Conservation (phyloP, 2,888 invertebrate species). For the Lithosia quadra region DNA sequence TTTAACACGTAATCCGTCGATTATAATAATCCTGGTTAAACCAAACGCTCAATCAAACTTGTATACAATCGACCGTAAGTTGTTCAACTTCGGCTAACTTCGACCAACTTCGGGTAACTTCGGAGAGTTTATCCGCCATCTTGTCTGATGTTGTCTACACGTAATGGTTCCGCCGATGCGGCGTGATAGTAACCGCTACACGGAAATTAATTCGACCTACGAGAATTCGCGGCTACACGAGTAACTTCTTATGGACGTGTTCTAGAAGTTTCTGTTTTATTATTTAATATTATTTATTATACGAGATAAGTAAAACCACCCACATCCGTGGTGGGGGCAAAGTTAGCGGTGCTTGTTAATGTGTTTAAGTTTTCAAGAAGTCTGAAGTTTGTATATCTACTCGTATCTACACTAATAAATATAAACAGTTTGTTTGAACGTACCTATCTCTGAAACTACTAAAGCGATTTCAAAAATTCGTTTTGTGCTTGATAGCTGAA, state of each 20-base stretch:
- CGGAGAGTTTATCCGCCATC: conserved; percentile 49
- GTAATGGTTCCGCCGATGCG: conserved; percentile 60
- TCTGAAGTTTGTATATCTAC: background rate
- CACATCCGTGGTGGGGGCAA: conserved; percentile 10
- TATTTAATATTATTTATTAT: conserved; percentile 21
- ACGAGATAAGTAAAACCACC: conserved; percentile 15
- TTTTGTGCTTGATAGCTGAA: background rate
- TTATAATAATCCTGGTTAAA: conserved; percentile 51
- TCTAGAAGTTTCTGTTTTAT: conserved; percentile 16
- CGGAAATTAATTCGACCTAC: conserved; percentile 63
- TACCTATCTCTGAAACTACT: background rate
- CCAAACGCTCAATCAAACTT: conserved; percentile 59
- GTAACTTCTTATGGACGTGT: conserved; percentile 14
- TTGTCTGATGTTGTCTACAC: conserved; percentile 56
- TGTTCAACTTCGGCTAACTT: conserved; percentile 34
- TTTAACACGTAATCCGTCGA: conserved; percentile 41
- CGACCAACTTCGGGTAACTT: conserved; percentile 33
- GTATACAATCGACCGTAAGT: conserved; percentile 51
- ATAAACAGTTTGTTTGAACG: background rate
- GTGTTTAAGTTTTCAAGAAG: conserved; percentile 1
- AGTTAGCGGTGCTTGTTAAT: conserved; percentile 10
- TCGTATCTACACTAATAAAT: background rate
- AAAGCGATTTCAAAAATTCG: background rate
- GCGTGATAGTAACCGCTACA: conserved; percentile 54
- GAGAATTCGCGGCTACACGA: conserved; percentile 25